These are phyloP conservation scores for Helicoverpa assulta DNA, from an alignment of 2,888 invertebrate species.

Conservation along the genomic window DNA sequence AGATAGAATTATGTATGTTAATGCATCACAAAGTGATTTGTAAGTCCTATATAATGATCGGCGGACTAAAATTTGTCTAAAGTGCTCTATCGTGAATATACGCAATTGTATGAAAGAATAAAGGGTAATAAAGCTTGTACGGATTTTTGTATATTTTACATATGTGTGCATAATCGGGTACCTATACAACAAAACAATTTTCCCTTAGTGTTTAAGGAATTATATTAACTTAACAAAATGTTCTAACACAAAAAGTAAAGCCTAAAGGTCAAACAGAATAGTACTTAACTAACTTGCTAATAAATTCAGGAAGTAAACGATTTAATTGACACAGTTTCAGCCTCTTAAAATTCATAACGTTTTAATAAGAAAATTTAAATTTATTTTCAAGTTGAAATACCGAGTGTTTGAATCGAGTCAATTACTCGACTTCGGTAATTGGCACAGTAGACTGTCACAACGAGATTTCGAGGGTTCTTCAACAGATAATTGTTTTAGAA, in stretches of 20 bases:
- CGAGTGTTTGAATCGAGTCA: conserved; percentile 61
- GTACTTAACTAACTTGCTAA: conserved; percentile 18
- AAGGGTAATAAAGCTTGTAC: no score
- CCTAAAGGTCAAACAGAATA: conserved; percentile 7
- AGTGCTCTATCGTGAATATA: no score
- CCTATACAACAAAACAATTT: no score
- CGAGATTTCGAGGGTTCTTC: conserved; percentile 39
- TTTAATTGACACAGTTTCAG: conserved; percentile 35
- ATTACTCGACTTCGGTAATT: conserved; percentile 58
- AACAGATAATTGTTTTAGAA: conserved; percentile 44
- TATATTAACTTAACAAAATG: background rate
- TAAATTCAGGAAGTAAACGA: conserved; percentile 29
- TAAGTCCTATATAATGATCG: no score
- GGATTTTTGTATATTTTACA: no score
- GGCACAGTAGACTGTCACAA: conserved; percentile 43
- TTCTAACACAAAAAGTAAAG: background rate
- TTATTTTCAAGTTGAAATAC: conserved; percentile 45
- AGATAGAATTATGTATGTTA: no score
- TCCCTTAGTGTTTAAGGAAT: no score
- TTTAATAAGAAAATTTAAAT: conserved; percentile 62
- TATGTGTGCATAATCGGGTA: no score
- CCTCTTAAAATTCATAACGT: conserved; percentile 32
- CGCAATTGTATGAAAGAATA: no score
- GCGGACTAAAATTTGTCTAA: no score
- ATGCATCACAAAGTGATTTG: no score